A percentile compares a stretch with the other conserved stretches of the same genome.
phyloP scores from a whole-genome alignment of 2,888 invertebrate species.

The Hypomecis punctinalis region DNA sequence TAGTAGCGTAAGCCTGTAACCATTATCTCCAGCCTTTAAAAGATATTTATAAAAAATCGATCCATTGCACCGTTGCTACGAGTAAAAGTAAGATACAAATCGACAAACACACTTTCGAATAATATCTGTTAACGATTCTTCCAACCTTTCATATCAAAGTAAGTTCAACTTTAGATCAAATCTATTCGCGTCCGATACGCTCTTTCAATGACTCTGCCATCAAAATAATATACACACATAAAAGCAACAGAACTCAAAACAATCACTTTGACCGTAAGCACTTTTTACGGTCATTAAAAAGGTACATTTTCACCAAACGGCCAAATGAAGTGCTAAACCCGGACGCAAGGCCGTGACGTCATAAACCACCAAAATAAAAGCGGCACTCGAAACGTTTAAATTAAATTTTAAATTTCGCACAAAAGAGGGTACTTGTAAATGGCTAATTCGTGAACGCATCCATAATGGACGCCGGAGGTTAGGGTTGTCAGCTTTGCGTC shows the following conservation, averaged over 20 bases:
- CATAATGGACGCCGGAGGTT: constrained; percentile 45
- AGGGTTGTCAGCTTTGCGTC: constrained; percentile 9
- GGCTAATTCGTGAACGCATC: constrained; percentile 60
- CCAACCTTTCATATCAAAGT: too few relatives aligned
- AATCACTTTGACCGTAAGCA: neutral
- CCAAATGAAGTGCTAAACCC: constrained; percentile 23
- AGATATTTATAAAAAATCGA: too few relatives aligned
- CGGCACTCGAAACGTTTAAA: constrained; percentile 22
- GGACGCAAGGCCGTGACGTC: constrained; percentile 10
- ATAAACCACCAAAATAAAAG: constrained; percentile 21
- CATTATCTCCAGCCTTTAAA: too few relatives aligned
- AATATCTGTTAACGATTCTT: too few relatives aligned
- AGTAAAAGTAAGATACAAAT: too few relatives aligned
- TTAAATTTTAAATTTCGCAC: constrained; percentile 40
- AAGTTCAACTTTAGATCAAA: too few relatives aligned
- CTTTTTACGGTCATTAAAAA: constrained; percentile 9
- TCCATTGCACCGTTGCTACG: too few relatives aligned
- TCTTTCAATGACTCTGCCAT: too few relatives aligned
- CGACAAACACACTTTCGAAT: too few relatives aligned
- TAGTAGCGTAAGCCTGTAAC: too few relatives aligned
- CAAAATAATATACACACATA: neutral
- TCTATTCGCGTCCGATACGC: too few relatives aligned
- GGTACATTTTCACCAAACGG: constrained; percentile 12
- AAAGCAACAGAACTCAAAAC: neutral
- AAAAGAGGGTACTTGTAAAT: constrained; percentile 54